These are phyloP conservation scores for Saguinus imperator DNA, from an alignment of 2,113 vertebrate genomes.

Conservation along the genomic window DNA sequence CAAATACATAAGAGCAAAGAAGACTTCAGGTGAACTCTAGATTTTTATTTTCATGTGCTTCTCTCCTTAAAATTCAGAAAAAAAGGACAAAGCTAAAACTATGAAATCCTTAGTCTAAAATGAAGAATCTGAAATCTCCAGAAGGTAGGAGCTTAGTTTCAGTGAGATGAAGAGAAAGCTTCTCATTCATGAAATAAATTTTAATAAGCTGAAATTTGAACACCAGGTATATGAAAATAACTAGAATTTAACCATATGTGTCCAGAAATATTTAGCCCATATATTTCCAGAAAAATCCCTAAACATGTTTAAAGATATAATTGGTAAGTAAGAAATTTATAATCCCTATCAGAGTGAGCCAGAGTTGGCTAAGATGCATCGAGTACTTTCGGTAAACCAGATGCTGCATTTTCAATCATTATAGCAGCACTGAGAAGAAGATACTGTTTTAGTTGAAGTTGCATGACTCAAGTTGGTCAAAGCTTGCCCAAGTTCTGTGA, in stretches of 20 bases:
- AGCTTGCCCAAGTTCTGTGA: background rate
- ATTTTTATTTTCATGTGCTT: background rate
- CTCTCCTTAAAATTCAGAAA: background rate
- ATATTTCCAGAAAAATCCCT: background rate
- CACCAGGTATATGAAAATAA: background rate
- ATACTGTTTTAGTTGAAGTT: background rate
- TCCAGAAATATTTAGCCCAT: background rate
- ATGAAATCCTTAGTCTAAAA: background rate
- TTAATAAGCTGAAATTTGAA: background rate
- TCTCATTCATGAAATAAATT: background rate
- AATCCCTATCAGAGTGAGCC: background rate
- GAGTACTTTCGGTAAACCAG: background rate
- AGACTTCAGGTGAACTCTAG: background rate
- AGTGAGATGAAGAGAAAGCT: background rate
- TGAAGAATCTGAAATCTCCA: background rate
- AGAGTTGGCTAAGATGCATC: background rate
- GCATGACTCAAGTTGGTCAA: background rate
- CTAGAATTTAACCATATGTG: background rate
- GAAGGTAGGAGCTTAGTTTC: background rate
- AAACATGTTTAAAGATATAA: background rate
- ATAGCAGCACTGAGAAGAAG: background rate
- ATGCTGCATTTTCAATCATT: background rate
- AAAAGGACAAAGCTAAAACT: background rate
- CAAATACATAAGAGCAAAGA: background rate
- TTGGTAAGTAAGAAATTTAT: background rate